Evolutionary conservation across 2,113 vertebrate species (phyloP), one percentile per base, ranked within the genome.

Genomic region (Prionailurus bengalensis): DNA sequence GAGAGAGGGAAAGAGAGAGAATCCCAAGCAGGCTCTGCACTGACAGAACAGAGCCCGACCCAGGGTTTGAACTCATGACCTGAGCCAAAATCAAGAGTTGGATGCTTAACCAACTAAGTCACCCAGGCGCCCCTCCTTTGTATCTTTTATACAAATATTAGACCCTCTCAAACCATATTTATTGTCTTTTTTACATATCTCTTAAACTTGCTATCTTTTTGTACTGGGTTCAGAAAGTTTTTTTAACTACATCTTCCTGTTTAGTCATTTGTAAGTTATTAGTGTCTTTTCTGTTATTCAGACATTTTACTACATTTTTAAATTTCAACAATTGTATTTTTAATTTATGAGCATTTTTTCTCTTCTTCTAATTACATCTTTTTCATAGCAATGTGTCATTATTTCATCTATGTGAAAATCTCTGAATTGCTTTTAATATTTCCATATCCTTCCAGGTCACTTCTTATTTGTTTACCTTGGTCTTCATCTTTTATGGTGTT

Each of bases 271-370:
- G 65, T 39, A 94, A 92, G 84, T 71, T 87, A 81, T 92, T 85
- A 92, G 39, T 63, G 36, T 81, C 63, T 36, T 92, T 92, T 51
- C 61, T 78, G 27, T 76, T 93, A 74, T 87, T 90, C 58, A 95
- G 76, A 96, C 8, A 89, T 89, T 93, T 91, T 81, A 53, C 10
- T 80, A 13, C 19, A 71, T 73, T 93, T 94, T 48, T 36, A 81
- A 76, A 25, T 93, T 78, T 51, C 11, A 89, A 78, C 55, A 92
- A 91, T 71, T 7, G 13, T 45, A 90, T 84, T 94, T 96, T 97
- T 92, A 92, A 94, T 97, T 91, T 93, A 81, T 96, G 48, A 85
- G 13, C 91, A 80, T 63, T 90, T 39, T 76, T 53, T 81, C 55
- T 42, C 42, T 15, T 89, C 19, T 85, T 83, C 76, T 66, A 81